Base-by-base conservation (phyloP, 2,113 vertebrate species). In the Orthochromis malagaraziensis region DNA sequence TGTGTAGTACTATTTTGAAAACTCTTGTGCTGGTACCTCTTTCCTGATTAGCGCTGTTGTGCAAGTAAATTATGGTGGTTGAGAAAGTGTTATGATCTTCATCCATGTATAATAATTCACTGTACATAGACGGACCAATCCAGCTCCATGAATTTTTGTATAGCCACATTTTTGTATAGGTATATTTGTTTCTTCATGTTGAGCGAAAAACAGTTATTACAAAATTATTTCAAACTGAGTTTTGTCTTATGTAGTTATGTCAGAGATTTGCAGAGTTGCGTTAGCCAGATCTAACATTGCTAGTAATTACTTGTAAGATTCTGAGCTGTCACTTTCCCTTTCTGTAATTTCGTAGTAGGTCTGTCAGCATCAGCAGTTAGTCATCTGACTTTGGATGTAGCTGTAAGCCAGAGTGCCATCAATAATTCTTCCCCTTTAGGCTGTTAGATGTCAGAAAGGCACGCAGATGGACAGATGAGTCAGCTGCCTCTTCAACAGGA, bases 391-490 rank as follows among this genome's bases (percentile, higher is more conserved):
- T 82, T 79, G 70, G 53, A 58, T 82, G 79, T 60, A 49, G 82
- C 88, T 75, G 24, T 82, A 13, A 89, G 83, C 84, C 73, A 87
- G 68, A 89, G 60, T 19, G 24, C 49, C 92, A 90, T 91, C 88
- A 89, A 91, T 94, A 90, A 92, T 87, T 88, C 79, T 68, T 31
- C 17, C 87, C 84, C 91, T 88, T 63, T 31, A 70, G 90, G 90
- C 42, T 1, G 42, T 77, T 63, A 68, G 65, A 60, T 7, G 84
- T 79, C 45, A 47, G 45, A 81, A 68, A 63, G 51, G 42, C 80
- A 84, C 80, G 84, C 85, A 80, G 84, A 90, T 92, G 88, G 88
- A 93, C 89, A 24, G 80, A 92, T 92, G 90, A 92, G 91, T 92
- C 89, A 92, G 87, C 85, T 87, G 77, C 81, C 57, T 90, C 29